Evolutionary conservation across 2,888 invertebrate species (phyloP), one percentile per base, ranked within the genome.

Genomic region (Eristalinus aeneus): DNA sequence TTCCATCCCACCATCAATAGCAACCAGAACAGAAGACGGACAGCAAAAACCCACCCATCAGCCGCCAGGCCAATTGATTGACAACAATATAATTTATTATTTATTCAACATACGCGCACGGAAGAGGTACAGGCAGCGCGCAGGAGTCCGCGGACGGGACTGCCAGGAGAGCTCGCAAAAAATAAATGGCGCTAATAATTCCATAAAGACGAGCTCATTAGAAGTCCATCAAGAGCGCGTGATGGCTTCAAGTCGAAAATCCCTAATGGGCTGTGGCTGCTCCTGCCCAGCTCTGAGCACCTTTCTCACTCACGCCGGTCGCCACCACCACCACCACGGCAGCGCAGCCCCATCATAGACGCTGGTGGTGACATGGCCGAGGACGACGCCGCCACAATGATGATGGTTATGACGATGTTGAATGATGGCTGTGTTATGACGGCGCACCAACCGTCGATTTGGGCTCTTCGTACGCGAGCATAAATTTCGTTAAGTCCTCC

Each of bases 131-230:
- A 71, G 10, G 1, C 64, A 27, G 36, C 16, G 22, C 16, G 16
- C 32, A n/a, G 34, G 60, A 68, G 53, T 60, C 56, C 53, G 53
- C 58, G 27, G 63, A 56, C 71, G 12, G 23, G 20, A 23, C 39
- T 11, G 20, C 1, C 46, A 27, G 16, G 56, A 16, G 58, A 36
- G 36, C 36, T 10, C 65, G 34, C 46, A 85, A 88, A 88, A 87
- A 84, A 71, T 88, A 88, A 88, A 89, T 86, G 89, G 89, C 89
- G 89, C 89, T 89, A 88, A 88, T 89, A 88, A 89, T 89, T 88
- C 89, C 88, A 86, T 88, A 84, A 88, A 88, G 85, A 88, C 83
- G 77, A 74, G 82, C 88, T 89, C 88, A 89, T 89, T 88, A 88
- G 89, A 88, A 89, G 88, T 88, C 88, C 89, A 89, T 88, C 88